phyloP scores from a whole-genome alignment of 2,888 invertebrate genomes.

The Drosophila testacea region DNA sequence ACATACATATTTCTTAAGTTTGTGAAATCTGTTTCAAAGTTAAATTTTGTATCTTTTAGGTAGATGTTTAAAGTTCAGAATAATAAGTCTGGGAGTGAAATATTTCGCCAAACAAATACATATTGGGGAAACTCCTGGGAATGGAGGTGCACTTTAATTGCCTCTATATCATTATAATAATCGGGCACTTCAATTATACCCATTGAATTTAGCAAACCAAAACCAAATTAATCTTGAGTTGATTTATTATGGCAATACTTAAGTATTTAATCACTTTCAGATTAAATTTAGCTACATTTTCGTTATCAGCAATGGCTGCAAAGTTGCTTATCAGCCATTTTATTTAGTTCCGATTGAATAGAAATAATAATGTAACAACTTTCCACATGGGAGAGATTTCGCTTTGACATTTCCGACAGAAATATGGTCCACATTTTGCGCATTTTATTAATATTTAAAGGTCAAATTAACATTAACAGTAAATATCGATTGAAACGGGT shows the following conservation, averaged over 20 bases:
- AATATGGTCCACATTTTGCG: slow-evolving; percentile 6
- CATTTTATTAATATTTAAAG: slow-evolving; percentile 25
- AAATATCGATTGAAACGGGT: slow-evolving; percentile 15
- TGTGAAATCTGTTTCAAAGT: slow-evolving; percentile 24
- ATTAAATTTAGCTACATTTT: background rate
- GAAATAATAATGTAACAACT: background rate
- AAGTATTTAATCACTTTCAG: background rate
- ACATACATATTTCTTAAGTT: slow-evolving; percentile 2
- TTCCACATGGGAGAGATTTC: background rate
- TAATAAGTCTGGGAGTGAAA: no score
- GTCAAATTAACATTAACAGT: slow-evolving; percentile 20
- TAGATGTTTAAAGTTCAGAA: background rate
- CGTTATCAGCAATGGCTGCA: slow-evolving; percentile 2
- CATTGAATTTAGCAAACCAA: slow-evolving; percentile 1
- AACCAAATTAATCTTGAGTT: slow-evolving; percentile 3
- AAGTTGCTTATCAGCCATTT: background rate
- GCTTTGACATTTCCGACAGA: slow-evolving; percentile 5
- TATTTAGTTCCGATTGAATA: slow-evolving; percentile 5
- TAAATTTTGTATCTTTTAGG: background rate
- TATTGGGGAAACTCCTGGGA: background rate
- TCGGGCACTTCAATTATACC: slow-evolving; percentile 10
- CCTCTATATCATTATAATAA: background rate
- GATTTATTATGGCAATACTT: slow-evolving; percentile 14
- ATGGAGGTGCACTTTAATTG: background rate
- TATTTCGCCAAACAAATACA: no score